Base-by-base conservation (phyloP, 1,140 invertebrate species). In the Lasioglossum albipes region DNA sequence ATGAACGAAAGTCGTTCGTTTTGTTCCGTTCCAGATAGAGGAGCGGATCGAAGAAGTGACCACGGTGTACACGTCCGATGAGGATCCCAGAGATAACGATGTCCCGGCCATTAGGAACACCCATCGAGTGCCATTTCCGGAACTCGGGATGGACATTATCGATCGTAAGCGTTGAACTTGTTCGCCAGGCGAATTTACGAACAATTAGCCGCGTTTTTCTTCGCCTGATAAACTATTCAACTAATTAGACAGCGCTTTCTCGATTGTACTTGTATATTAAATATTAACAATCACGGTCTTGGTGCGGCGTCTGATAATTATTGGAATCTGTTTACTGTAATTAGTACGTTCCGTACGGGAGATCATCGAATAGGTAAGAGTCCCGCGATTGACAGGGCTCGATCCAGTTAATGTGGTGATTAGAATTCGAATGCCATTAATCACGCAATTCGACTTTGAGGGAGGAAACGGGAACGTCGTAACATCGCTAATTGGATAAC, bases 71-170 rank as follows among this genome's bases (percentile, higher is more conserved):
- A 85, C 89, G 18, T 91, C 93, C 0, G 91, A 92, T 20, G 91
- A 92, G 18, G 78, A 91, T 10, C 86, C 85, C 70, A 82, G 84
- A 18, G 88, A 89, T 67, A 82, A 89, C 54, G 89, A 91, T 78
- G 75, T 80, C 36, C 64, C 91, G 42, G 75, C 84, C 81, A 91
- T 91, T 84, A 84, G 82, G 72, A 91, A 90, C 76, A 79, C 84
- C 45, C 90, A 92, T 65, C 92, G 95, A 45, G 95, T 95, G 54
- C 95, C 95, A 36, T 96, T 96, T 92, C 96, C 96, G 4, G 96
- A 96, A 89, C 94, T 95, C 54, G 96, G 96, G 61, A 94, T 95
- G 67, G 96, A 96, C 89, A 95, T 96, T 81, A 91, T 96, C 75
- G 95, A 95, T 90, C 92, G 93, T 93, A 87, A 93, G 91, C 91